Evolutionary conservation across 2,113 vertebrate genomes (phyloP), one percentile per base, ranked within the genome.

Genomic region (Dendropsophus ebraccatus): DNA sequence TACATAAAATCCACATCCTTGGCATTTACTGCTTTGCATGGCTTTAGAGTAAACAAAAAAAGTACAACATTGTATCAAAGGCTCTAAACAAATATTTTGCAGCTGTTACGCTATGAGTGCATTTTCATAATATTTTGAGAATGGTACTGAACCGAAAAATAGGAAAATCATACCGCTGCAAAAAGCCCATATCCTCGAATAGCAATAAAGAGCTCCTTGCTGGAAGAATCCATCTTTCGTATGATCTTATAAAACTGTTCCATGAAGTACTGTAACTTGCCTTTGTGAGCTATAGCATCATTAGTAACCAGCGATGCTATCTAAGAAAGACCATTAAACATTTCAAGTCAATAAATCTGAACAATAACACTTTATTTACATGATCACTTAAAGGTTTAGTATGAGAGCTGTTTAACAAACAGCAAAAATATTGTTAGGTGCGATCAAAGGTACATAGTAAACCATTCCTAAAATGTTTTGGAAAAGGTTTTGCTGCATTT

Each of bases 161-260:
- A 35, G 28, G 62, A 67, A 17, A 37, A 28, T 35, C 50, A 70
- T 86, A 99, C 98, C 52, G 95, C 95, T 70, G 97, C 98, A 82
- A 99, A 99, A 58, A 98, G 95, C 25, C 98, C 98, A 60, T 99
- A 99, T 94, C 98, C 98, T 0, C 95, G 93, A 88, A 99, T 96
- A 23, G 98, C 98, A 5, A 99, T 97, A 41, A 97, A 97, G 49
- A 99, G 87, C 21, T 99, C 97, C 74, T 96, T 99, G 89, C 93
- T 94, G 82, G 91, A 96, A 0, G 96, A 97, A 21, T 98, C 96
- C 93, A 94, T 91, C 28, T 93, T 96, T 89, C 94, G 96, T 89
- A 99, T 99, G 90, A 98, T 97, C 81, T 89, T 89, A 83, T 97
- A 99, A 90, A 99, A 99, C 82, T 96, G 96, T 84, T 96, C 94